Evolutionary conservation across 2,113 vertebrate species (phyloP).

Genomic region (Axis porcinus): DNA sequence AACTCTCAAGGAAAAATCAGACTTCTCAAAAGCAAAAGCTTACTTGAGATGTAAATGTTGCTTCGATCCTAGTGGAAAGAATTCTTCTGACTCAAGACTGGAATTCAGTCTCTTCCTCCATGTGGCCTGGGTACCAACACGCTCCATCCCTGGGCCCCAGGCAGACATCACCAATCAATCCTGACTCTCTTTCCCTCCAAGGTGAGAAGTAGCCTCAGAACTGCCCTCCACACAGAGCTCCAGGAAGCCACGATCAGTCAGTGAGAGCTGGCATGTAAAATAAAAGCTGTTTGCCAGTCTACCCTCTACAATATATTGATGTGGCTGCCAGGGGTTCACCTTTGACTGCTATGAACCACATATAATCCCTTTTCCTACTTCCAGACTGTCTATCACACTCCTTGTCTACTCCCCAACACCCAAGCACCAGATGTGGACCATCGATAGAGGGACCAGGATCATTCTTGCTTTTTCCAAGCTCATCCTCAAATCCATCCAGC

Average conservation of each 20-base stretch:
- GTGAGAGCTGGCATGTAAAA: neutral
- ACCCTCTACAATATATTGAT: neutral
- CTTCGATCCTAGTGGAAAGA: neutral
- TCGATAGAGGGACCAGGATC: neutral
- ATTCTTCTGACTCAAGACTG: neutral
- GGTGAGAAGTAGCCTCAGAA: neutral
- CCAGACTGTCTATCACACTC: neutral
- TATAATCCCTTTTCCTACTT: neutral
- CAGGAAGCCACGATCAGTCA: neutral
- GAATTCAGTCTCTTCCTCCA: slow-evolving; percentile 15
- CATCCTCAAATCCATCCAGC: neutral
- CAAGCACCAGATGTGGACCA: neutral
- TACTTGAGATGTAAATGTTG: neutral
- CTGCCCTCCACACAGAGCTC: neutral
- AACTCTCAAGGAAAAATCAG: slow-evolving; percentile 22
- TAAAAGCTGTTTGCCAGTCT: neutral
- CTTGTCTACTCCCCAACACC: neutral
- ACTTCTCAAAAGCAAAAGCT: neutral
- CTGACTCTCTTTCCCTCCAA: neutral
- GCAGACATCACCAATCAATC: slow-evolving; percentile 40
- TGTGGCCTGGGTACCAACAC: neutral
- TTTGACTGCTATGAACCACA: neutral
- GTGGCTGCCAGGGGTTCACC: neutral
- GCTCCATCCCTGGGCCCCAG: neutral
- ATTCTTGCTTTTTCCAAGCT: neutral